These are phyloP conservation scores for Heteromyza rotundicornis DNA, from an alignment of 2,888 invertebrate genomes.

Conservation along the genomic window DNA sequence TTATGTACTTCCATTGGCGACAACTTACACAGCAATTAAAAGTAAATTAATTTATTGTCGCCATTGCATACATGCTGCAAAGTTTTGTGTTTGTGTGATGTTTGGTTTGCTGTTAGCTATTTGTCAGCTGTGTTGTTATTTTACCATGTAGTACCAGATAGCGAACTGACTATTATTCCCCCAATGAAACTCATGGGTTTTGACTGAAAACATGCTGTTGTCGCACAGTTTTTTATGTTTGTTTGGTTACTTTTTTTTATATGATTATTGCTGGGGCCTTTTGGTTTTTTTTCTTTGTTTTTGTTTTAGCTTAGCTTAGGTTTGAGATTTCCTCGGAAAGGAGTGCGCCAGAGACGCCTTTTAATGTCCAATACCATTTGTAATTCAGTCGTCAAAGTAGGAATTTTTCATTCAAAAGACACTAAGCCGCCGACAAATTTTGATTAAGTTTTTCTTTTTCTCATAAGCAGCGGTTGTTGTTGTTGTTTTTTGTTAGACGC, in stretches of 20 bases:
- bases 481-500: background rate
- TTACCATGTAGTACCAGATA: too few species aligned
- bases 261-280: too few species aligned
- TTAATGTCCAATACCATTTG: too few species aligned
- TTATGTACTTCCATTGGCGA: background rate
- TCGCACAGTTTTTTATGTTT: too few species aligned
- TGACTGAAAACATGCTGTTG: too few species aligned
- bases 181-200: too few species aligned
- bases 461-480: background rate
- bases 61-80: background rate
- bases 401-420: background rate
- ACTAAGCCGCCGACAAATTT: background rate
- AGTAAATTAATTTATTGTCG: background rate
- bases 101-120: background rate
- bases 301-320: too few species aligned
- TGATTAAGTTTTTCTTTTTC: background rate
- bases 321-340: too few species aligned
- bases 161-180: too few species aligned
- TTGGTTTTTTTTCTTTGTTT: too few species aligned
- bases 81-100: background rate
- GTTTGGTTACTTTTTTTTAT: too few species aligned
- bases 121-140: background rate
- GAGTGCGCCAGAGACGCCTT: too few species aligned
- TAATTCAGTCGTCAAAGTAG: background rate
- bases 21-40: background rate